Evolutionary conservation across 2,113 vertebrate genomes (phyloP), one percentile per base, ranked within the genome.

Genomic region (Cricetomys ansorgei): DNA sequence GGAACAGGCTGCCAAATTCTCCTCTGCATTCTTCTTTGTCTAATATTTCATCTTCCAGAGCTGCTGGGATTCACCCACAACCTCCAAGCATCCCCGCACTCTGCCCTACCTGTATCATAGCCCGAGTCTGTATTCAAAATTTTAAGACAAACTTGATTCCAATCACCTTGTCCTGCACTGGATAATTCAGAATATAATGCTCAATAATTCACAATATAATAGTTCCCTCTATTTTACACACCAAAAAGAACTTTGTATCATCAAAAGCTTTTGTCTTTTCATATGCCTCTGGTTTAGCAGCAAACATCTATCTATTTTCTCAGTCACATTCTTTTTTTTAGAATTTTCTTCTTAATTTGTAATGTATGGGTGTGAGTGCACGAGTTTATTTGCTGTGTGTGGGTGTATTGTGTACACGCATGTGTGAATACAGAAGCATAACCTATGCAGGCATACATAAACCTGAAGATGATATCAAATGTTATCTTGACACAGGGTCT

Each of bases 121-220:
- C 13, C 77, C n/a, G 15, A 59, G 19, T 43, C 27, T 86, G 27
- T 34, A 8, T 16, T n/a, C n/a, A n/a, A n/a, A n/a, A n/a, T 76
- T 83, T 70, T 67, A 13, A 50, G 3, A 62, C 17, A 45, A 45
- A 50, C 15, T 4, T 83, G 72, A 40, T 62, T 77, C 75, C 57
- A 6, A 79, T 80, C 29, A 90, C 21, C 21, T 29, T 88, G 34
- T 11, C 31, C 37, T 96, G 25, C 13, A 45, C 31, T 84, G 70
- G 4, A 45, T 75, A 5, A 55, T 89, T 85, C 19, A 77, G 95
- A 92, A 65, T 75, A 80, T 72, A 53, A 88, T 57, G 10, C 25
- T 84, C 86, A 7, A 29, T 69, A 15, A 55, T 89, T 79, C 25
- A 72, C 94, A 96, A 65, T 76, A 86, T 65, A 53, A 91, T 57